phyloP scores from a whole-genome alignment of 2,888 invertebrate species.

The Nycteola revayana region DNA sequence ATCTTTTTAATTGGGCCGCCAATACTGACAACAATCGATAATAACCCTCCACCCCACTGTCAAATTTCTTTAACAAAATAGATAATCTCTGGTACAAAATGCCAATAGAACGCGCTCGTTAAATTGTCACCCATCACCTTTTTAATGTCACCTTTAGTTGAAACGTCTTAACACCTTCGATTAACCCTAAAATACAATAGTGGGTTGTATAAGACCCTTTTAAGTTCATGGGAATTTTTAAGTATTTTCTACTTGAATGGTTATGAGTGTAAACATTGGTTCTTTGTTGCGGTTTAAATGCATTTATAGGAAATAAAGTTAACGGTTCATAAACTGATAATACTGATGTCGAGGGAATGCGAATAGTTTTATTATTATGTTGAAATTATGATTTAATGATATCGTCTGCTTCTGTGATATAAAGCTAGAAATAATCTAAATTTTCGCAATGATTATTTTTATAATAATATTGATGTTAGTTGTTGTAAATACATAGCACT shows the following conservation, averaged over 20 bases:
- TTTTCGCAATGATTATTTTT: too few species aligned
- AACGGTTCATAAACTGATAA: constrained; percentile 36
- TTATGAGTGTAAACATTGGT: constrained; percentile 60
- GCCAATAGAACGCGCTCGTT: constrained; percentile 44
- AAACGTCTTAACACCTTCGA: constrained; percentile 55
- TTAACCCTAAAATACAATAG: constrained; percentile 50
- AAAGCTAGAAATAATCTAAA: too few species aligned
- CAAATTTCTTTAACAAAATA: constrained; percentile 21
- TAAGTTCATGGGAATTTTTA: constrained; percentile 63
- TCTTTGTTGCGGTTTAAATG: constrained; percentile 53
- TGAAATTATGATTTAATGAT: neutral
- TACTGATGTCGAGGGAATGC: constrained; percentile 15
- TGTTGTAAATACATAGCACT: too few species aligned
- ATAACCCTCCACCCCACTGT: constrained; percentile 15
- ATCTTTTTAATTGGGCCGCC: constrained; percentile 15
- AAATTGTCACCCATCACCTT: constrained; percentile 56
- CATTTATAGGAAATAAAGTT: constrained; percentile 40
- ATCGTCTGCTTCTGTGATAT: too few species aligned
- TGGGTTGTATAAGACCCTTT: constrained; percentile 43
- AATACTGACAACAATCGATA: constrained; percentile 11
- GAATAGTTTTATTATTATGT: constrained; percentile 25
- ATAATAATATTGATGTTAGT: too few species aligned
- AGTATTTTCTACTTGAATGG: constrained; percentile 67
- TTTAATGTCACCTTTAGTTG: constrained; percentile 41
- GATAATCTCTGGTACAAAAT: constrained; percentile 41